Evolutionary conservation across 2,797 vertebrate species (phyloP), one percentile per base, ranked within the genome.

Genomic region (Selene dorsalis): DNA sequence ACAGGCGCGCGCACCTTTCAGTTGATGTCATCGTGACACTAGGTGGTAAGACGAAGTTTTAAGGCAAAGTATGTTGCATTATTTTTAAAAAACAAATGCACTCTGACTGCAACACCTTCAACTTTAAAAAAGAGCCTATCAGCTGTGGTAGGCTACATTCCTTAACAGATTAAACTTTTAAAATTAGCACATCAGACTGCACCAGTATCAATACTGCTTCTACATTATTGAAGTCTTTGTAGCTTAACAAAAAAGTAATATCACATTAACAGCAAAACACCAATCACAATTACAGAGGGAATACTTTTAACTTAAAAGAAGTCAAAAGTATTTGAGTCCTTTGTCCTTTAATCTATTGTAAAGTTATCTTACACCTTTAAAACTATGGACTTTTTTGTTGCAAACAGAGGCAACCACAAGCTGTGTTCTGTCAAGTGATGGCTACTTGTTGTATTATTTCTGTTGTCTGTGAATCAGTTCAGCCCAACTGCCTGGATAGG

Each of bases 391-490:
- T 5, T 55, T 22, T 60, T 60, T 1, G 16, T 14, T 68, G 7
- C 38, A 30, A 45, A 1, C 0, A 30, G n/a, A 26, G 43, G 30
- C 22, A 48, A 6, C 0, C 24, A 56, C 39, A 69, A 56, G 41
- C 28, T 64, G 39, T 4, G 41, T 38, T 58, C 30, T 35, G 26
- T 43, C 48, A 18, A 57, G 8, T 0, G 88, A 78, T 84, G 87
- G 89, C 78, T 87, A 92, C 91, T 93, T 93, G 88, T 92, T 81
- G 45, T 39, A n/a, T 94, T 95, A 26, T 91, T 78, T 84, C 87
- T 76, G 68, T 89, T 93, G 94, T 94, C 93, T 95, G 88, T 80
- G 68, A 83, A 92, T 94, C 92, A 92, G 91, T 93, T 82, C 85
- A 89, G 84, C 90, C 92, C 89, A 92, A 57, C 32, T 52, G 53